Conservation (phyloP, 2,888 invertebrate genomes). For the Tetragonula carbonaria region DNA sequence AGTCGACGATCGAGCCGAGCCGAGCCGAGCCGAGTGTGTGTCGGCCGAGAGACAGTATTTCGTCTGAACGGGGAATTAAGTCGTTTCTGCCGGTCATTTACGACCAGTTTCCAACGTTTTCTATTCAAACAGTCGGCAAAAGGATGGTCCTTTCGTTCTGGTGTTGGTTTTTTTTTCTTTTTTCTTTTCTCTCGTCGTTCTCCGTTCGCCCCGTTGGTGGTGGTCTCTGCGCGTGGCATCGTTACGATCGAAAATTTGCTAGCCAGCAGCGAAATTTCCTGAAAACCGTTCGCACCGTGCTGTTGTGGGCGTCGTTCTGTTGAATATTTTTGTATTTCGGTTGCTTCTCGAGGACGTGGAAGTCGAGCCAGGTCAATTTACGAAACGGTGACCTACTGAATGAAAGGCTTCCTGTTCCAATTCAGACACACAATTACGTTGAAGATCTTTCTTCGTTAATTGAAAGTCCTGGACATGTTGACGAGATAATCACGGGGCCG, state of each 20-base stretch:
- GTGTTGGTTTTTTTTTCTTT: not conserved
- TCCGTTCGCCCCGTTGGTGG: too few species aligned
- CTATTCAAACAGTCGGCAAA: constrained; percentile 37
- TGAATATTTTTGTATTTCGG: constrained; percentile 26
- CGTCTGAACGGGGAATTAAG: constrained; percentile 47
- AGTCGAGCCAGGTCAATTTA: constrained; percentile 23
- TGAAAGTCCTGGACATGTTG: not conserved
- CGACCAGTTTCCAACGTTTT: constrained; percentile 37
- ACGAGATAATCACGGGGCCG: not conserved
- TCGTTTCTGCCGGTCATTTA: constrained; percentile 38
- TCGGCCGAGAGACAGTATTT: constrained; percentile 26
- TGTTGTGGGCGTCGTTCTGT: constrained; percentile 22
- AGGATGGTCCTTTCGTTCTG: not conserved
- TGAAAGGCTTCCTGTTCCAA: constrained; percentile 17
- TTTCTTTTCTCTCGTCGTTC: not conserved
- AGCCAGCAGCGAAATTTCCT: constrained; percentile 19
- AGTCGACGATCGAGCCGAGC: constrained; percentile 38
- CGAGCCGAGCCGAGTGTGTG: not conserved
- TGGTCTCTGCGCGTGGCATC: not conserved
- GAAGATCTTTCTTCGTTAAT: not conserved
- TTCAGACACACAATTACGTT: not conserved
- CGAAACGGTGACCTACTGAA: constrained; percentile 21
- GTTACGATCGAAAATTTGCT: not conserved
- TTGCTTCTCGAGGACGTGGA: constrained; percentile 12
- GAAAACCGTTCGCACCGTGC: constrained; percentile 3